phyloP scores from a whole-genome alignment of 1,140 invertebrate species.

The Pachyrhynchus sulphureomaculatus region DNA sequence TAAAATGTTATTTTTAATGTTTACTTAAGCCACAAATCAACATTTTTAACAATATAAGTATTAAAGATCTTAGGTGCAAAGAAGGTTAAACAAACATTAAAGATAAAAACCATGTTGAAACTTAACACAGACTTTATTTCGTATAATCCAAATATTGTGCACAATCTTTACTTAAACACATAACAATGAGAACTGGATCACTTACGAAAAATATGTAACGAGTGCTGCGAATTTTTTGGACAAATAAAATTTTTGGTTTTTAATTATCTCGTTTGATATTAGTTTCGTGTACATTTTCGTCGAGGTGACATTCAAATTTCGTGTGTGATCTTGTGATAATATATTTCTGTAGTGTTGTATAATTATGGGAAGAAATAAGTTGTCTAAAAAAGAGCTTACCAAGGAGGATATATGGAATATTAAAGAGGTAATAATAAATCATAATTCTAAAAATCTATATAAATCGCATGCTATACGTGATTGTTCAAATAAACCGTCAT shows the following conservation, averaged over 20 bases:
- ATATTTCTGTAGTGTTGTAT: neutral
- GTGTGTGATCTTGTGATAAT: neutral
- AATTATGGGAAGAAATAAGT: constrained; percentile 23
- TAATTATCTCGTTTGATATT: constrained; percentile 3
- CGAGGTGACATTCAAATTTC: constrained; percentile 5
- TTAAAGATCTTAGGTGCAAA: constrained; percentile 27
- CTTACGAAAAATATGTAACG: constrained; percentile 8
- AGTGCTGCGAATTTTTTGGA: constrained; percentile 10
- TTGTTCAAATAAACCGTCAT: no score
- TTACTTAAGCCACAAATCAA: constrained; percentile 10
- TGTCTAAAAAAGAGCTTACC: constrained; percentile 13
- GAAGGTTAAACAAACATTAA: constrained; percentile 34
- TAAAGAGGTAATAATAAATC: constrained; percentile 17
- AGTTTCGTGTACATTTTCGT: constrained; percentile 2
- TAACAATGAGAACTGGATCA: constrained; percentile 21
- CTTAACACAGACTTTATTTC: constrained; percentile 5
- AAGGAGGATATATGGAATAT: constrained; percentile 23
- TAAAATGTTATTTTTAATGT: constrained; percentile 15
- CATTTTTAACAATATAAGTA: constrained; percentile 1
- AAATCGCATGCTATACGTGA: no score
- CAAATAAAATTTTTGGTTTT: constrained; percentile 10
- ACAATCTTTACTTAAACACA: constrained; percentile 32
- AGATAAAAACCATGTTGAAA: constrained; percentile 38
- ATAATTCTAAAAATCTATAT: no score
- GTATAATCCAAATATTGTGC: constrained; percentile 30